phyloP scores from a whole-genome alignment of 2,797 vertebrate genomes.

The Vipera ursinii region DNA sequence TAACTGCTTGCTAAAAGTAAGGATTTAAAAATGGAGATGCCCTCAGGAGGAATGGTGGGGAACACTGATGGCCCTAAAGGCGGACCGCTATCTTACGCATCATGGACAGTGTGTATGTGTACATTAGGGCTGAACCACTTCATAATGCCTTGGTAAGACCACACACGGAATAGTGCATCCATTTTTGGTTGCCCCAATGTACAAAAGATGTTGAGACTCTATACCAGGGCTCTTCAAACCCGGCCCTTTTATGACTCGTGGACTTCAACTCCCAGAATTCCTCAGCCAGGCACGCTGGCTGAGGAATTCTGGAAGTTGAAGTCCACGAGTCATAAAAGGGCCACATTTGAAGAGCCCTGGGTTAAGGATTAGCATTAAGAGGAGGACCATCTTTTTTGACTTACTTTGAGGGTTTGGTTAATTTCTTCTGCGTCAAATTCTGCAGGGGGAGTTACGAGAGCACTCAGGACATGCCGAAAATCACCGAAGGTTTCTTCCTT shows the following conservation, averaged over 20 bases:
- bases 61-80: not conserved
- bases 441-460: slow-evolving; percentile 74
- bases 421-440: slow-evolving; percentile 81
- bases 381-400: not conserved
- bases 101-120: not conserved
- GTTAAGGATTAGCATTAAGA: too few species aligned
- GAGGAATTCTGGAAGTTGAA: too few species aligned
- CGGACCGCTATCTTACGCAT: not conserved
- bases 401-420: slow-evolving; percentile 81
- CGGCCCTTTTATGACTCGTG: too few species aligned
- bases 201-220: not conserved
- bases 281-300: too few species aligned
- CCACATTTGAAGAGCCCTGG: too few species aligned
- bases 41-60: not conserved
- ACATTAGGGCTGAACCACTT: not conserved
- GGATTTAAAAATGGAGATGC: not conserved
- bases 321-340: too few species aligned
- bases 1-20: not conserved
- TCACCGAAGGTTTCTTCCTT: slow-evolving; percentile 84
- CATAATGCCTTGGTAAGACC: not conserved
- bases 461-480: slow-evolving; percentile 79
- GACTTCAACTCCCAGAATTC: too few species aligned
- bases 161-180: not conserved
- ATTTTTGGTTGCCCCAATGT: not conserved
- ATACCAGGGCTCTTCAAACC: too few species aligned